These are phyloP conservation scores for Agrochola circellaris DNA, from an alignment of 2,888 invertebrate genomes.

Conservation along the genomic window DNA sequence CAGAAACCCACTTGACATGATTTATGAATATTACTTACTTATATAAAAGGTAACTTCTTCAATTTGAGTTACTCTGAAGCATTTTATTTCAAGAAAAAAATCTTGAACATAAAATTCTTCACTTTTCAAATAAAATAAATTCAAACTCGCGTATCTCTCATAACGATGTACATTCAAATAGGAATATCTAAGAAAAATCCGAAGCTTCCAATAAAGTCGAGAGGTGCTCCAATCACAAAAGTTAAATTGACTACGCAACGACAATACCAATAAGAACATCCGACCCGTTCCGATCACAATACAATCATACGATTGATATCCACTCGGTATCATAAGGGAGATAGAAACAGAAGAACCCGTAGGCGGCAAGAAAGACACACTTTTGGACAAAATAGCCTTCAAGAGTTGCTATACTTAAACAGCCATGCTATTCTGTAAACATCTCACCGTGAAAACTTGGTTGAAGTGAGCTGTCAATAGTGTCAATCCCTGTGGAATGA, in stretches of 20 bases:
- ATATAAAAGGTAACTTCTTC: neutral
- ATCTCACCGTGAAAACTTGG: too few species aligned
- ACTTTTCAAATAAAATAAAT: conserved; percentile 21
- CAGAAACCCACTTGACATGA: neutral
- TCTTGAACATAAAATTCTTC: neutral
- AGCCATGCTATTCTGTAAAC: too few species aligned
- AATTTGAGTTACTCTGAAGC: neutral
- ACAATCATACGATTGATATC: conserved; percentile 39
- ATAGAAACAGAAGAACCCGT: neutral
- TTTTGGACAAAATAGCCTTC: neutral
- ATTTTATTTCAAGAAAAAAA: neutral
- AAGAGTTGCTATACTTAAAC: neutral
- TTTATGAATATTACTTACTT: neutral
- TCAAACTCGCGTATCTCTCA: conserved; percentile 5
- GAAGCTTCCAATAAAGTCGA: conserved; percentile 38
- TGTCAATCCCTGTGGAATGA: too few species aligned
- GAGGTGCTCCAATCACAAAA: conserved; percentile 57
- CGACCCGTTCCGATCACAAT: conserved; percentile 33
- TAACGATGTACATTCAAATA: conserved; percentile 24
- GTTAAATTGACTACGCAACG: conserved; percentile 53
- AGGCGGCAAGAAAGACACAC: neutral
- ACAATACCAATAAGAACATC: conserved; percentile 47
- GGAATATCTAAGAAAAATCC: conserved; percentile 27
- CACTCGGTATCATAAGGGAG: neutral
- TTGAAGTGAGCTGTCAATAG: too few species aligned